Evolutionary conservation across 2,797 vertebrate species (phyloP).

Genomic region (Cryptoblepharus egeriae): DNA sequence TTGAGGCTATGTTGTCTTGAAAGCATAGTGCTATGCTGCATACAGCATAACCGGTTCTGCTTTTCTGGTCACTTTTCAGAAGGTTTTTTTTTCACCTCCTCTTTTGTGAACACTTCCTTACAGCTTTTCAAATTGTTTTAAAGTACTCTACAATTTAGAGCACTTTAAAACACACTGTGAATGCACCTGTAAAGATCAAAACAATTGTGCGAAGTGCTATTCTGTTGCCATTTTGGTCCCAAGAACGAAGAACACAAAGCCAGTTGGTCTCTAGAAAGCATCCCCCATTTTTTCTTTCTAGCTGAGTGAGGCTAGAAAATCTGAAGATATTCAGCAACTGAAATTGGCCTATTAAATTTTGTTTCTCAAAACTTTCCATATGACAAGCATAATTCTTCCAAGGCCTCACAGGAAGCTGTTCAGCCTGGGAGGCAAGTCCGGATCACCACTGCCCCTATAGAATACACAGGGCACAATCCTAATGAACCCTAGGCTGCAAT

Average conservation of each 20-base stretch:
- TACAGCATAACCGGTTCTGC: neutral
- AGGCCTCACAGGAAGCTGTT: neutral
- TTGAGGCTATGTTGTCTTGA: neutral
- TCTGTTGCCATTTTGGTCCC: constrained; percentile 4
- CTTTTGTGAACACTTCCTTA: neutral
- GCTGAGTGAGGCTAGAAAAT: neutral
- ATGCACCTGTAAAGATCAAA: neutral
- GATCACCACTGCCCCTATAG: neutral
- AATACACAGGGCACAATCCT: no score
- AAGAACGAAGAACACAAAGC: neutral
- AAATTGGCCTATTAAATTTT: constrained; percentile 7
- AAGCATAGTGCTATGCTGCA: neutral
- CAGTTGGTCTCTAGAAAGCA: neutral
- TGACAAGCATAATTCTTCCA: neutral
- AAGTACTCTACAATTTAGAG: constrained; percentile 25
- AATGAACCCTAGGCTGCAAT: no score
- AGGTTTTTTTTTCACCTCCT: neutral
- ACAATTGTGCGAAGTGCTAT: neutral
- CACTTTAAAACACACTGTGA: constrained; percentile 10
- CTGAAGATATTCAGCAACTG: neutral
- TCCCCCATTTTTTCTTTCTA: neutral
- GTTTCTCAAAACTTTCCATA: neutral
- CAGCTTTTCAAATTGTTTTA: neutral
- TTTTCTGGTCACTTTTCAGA: neutral
- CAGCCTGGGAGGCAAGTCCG: neutral